Base-by-base conservation (phyloP, 2,888 invertebrate genomes). In the Cylindroiulus punctatus region DNA sequence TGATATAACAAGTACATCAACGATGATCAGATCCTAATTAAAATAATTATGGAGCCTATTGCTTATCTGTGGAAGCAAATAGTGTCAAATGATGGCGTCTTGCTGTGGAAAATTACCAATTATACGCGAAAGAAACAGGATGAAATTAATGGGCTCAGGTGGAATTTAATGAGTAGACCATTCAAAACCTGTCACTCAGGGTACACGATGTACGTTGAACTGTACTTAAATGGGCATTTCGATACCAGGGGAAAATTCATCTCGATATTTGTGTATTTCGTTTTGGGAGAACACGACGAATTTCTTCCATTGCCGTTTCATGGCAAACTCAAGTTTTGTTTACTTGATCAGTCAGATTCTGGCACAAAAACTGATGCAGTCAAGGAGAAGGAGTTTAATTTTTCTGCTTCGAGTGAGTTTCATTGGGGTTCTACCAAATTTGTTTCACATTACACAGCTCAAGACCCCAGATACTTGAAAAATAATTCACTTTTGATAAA, bases 401-500 rank as follows among this genome's bases (percentile, higher is more conserved):
- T 26, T 19, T 1, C 8, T 1, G 22, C 36, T 7, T 4, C 3
- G 0, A 17, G 26, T 19, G 10, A 26, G 84, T 12, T 36, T 40
- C 26, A 44, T 32, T 36, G 36, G 22, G 76, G 86, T n/a, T 42
- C 1, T 17, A 30, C 36, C 17, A 32, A 52, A 26, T 86, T 42
- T 8, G 30, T 26, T 30, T 22, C 5, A 17, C 81, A 76, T 19
- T 8, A n/a, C 19, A 44, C 85, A 36, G 86, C 52, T 22, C 7
- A 86, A n/a, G 19, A 44, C 19, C 26, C 26, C 14, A 2, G 12
- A 32, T 81, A 81, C 81, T 47, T 44, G 44, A 85, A 86, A 86
- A 81, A 84, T 57, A 42, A 86, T 47, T 83, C 40, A 65, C 12
- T 81, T 26, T n/a, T 22, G n/a, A 17, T 84, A 81, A 85, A 87